phyloP scores from a whole-genome alignment of 2,113 vertebrate genomes.

The Menura novaehollandiae region DNA sequence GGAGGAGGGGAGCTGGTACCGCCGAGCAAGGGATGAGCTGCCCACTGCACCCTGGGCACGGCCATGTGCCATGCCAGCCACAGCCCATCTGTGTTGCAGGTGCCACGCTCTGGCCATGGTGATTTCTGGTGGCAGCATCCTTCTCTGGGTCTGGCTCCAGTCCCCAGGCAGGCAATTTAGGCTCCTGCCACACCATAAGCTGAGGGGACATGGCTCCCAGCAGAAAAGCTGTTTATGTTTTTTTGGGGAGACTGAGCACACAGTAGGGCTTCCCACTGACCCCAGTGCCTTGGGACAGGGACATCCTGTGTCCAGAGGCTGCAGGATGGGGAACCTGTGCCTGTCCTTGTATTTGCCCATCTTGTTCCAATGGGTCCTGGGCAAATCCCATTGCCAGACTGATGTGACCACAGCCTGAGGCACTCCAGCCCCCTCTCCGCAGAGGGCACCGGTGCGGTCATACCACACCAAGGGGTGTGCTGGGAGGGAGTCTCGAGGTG shows the following conservation, averaged over 20 bases:
- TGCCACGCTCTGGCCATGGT: rapidly evolving
- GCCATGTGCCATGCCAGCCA: rapidly evolving
- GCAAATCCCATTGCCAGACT: rapidly evolving
- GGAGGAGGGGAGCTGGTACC: no score
- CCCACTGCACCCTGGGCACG: rapidly evolving
- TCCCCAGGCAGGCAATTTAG: not conserved
- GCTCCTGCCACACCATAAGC: rapidly evolving
- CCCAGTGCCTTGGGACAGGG: not conserved
- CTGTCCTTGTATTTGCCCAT: rapidly evolving
- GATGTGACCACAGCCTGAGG: rapidly evolving
- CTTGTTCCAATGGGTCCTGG: rapidly evolving
- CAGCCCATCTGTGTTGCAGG: not conserved
- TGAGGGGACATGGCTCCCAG: rapidly evolving
- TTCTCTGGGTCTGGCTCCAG: not conserved
- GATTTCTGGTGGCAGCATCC: not conserved
- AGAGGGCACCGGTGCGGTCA: rapidly evolving
- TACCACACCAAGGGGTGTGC: not conserved
- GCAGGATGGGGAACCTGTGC: not conserved
- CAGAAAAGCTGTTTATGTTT: not conserved
- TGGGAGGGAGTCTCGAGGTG: not conserved
- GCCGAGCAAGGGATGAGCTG: rapidly evolving
- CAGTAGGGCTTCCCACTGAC: not conserved
- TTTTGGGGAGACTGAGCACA: not conserved
- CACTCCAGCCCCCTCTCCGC: rapidly evolving
- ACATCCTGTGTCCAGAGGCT: not conserved